phyloP scores from a whole-genome alignment of 2,113 vertebrate genomes.

The Silurus asotus region DNA sequence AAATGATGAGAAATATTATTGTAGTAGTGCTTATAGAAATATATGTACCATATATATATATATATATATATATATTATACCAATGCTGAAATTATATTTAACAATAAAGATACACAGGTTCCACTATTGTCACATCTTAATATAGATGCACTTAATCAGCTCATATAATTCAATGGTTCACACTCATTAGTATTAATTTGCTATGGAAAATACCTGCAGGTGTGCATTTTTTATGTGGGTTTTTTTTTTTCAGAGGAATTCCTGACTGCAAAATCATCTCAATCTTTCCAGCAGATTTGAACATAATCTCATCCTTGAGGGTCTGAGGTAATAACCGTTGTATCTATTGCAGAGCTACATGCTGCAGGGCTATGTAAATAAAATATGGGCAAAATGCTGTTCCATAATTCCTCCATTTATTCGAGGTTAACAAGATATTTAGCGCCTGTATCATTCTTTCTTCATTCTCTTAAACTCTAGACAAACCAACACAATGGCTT shows the following conservation, averaged over 20 bases:
- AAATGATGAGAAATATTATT: background rate
- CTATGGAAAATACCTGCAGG: background rate
- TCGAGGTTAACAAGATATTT: background rate
- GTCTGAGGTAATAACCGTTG: constrained; percentile 31
- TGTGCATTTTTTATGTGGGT: background rate
- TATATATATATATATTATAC: background rate
- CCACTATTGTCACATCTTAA: background rate
- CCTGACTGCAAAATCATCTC: constrained; percentile 4
- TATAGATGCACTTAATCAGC: background rate
- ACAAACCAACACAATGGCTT: background rate
- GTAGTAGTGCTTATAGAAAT: background rate
- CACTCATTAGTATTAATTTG: constrained; percentile 13
- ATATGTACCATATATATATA: background rate
- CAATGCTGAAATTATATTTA: background rate
- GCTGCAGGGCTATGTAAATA: constrained; percentile 37
- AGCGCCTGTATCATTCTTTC: background rate
- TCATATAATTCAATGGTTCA: background rate
- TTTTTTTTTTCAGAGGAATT: background rate
- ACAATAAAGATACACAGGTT: background rate
- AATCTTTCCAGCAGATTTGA: constrained; percentile 29
- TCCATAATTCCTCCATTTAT: background rate
- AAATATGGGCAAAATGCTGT: background rate
- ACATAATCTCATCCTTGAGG: constrained; percentile 37
- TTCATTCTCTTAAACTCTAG: background rate
- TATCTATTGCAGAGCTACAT: constrained; percentile 10